Evolutionary conservation across 2,888 invertebrate genomes (phyloP).

Genomic region (Nezara viridula): DNA sequence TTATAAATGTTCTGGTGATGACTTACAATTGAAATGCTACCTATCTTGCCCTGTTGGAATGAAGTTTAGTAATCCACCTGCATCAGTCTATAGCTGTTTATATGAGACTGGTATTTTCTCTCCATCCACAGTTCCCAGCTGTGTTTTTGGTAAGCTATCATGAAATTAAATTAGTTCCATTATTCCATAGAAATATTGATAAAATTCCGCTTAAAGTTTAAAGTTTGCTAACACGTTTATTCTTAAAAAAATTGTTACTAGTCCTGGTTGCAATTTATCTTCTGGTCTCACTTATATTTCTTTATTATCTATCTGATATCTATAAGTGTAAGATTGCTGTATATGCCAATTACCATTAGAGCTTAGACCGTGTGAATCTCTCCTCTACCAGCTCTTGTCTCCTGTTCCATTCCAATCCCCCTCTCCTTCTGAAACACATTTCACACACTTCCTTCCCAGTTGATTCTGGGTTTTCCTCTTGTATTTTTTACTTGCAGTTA

Average conservation of each 20-base stretch:
- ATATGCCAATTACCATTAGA: too few relatives aligned
- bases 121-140: slow-evolving; percentile 76
- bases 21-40: slow-evolving; percentile 75
- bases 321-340: too few relatives aligned
- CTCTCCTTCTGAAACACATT: too few relatives aligned
- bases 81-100: slow-evolving; percentile 72
- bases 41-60: slow-evolving; percentile 79
- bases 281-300: not conserved
- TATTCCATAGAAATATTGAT: not conserved
- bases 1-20: slow-evolving; percentile 78
- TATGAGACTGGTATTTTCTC: slow-evolving; percentile 73
- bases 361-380: too few relatives aligned
- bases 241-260: not conserved
- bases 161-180: not conserved
- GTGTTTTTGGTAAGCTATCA: slow-evolving; percentile 74
- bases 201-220: not conserved
- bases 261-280: not conserved
- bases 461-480: too few relatives aligned
- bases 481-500: too few relatives aligned
- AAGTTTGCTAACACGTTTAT: not conserved
- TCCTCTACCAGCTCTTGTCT: too few relatives aligned
- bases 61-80: slow-evolving; percentile 75
- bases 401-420: too few relatives aligned
- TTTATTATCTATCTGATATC: too few relatives aligned
- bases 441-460: too few relatives aligned